Evolutionary conservation across 2,797 vertebrate species (phyloP), one percentile per base, ranked within the genome.

Genomic region (Acanthornis magna): DNA sequence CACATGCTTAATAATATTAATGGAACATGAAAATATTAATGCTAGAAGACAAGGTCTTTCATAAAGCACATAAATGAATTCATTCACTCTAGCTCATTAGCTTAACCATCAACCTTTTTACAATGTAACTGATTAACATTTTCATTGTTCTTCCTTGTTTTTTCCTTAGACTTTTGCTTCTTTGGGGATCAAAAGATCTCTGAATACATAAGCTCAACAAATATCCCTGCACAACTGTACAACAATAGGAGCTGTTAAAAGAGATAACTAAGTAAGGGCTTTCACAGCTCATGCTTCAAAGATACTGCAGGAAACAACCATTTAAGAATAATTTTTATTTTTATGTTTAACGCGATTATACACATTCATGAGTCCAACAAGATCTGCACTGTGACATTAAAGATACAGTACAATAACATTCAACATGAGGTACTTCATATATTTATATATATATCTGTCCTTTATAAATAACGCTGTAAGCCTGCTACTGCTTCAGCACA

Each of bases 331-430:
- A 97, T 93, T 98, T 98, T 98, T 98, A 98, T 98, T 98, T 96
- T 93, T 80, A 95, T 96, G 88, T 94, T 97, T 97, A 97, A 98
- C 7, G 79, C 38, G 82, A 98, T 98, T 98, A 98, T 98, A 98
- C 98, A 99, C 98, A 99, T 99, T 99, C 98, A 98, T 98, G 96
- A 97, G 98, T 99, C 98, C 98, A 98, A 98, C 97, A 97, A 97
- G 97, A 98, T 98, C 98, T 98, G 98, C 98, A 98, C 98, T 98
- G 98, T 98, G 98, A 98, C 98, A 98, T 97, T 97, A 97, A 98
- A 98, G 97, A 98, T 98, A 98, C 98, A 98, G 98, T 98, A 98
- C 97, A 97, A 98, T 98, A 98, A 98, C 98, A 98, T 97, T 98
- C 97, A 97, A 97, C 97, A 97, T 98, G 98, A 98, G 98, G 98